A percentile compares a stretch with the other conserved stretches of the same genome.
Evolutionary conservation across 64 coral and sea anemone genomes (phyloP).

Genomic region (Trachythela sp.): DNA sequence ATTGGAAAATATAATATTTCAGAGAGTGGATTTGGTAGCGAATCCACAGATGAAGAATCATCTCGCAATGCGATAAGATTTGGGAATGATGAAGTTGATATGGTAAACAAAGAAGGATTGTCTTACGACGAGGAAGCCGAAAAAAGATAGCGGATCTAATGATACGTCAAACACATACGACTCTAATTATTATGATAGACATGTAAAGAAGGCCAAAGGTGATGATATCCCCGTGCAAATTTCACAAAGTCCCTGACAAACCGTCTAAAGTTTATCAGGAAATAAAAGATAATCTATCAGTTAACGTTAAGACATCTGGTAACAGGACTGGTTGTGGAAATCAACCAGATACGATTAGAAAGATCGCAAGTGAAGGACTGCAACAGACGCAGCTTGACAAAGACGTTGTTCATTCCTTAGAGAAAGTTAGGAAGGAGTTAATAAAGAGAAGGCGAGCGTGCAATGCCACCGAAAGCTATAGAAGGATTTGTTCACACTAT

Average conservation of each 20-base stretch:
- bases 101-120: neutral
- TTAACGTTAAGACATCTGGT: neutral
- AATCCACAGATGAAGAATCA: neutral
- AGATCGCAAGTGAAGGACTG: neutral
- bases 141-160: neutral
- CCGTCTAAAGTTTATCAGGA: constrained; percentile 20
- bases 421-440: neutral
- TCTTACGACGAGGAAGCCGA: neutral
- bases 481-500: constrained; percentile 37
- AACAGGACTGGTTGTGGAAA: neutral
- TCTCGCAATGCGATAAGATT: neutral
- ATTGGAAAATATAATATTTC: no score
- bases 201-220: neutral
- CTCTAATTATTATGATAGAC: neutral
- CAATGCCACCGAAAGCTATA: neutral
- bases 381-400: neutral
- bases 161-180: neutral
- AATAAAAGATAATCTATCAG: constrained; percentile 3
- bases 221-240: neutral
- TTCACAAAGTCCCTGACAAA: neutral
- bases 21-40: no score
- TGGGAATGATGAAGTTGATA: neutral
- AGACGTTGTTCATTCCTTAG: neutral
- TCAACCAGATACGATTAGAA: neutral
- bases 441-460: neutral